A percentile compares a stretch with the other conserved stretches of the same genome.
Evolutionary conservation across 2,797 vertebrate genomes (phyloP).

Genomic region (Molossus molossus): DNA sequence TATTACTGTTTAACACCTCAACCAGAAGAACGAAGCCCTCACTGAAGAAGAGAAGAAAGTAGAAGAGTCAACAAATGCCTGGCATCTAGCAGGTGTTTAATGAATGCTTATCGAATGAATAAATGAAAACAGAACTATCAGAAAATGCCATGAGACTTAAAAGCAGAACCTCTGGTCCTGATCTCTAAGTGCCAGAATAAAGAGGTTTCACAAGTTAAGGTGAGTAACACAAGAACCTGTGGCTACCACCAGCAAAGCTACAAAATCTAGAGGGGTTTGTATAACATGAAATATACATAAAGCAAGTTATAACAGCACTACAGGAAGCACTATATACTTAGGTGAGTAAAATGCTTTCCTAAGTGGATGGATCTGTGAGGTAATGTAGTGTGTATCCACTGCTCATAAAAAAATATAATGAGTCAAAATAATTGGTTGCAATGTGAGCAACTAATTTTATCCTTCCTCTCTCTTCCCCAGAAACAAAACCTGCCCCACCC

Average conservation of each 20-base stretch:
- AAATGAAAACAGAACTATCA: not conserved
- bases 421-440: constrained; percentile 20
- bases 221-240: not conserved
- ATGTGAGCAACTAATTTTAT: constrained; percentile 20
- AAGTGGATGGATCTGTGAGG: not conserved
- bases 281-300: not conserved
- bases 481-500: not conserved
- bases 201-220: not conserved
- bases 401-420: not conserved
- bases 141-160: constrained; percentile 29
- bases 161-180: constrained; percentile 37
- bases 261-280: not conserved
- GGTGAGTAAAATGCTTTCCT: not conserved
- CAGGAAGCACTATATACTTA: not conserved
- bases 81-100: not conserved
- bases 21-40: constrained; percentile 65
- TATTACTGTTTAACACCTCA: constrained; percentile 62
- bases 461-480: not conserved
- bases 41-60: constrained; percentile 22
- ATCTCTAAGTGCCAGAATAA: not conserved
- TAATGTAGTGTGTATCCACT: not conserved
- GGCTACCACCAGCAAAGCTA: not conserved
- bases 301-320: not conserved
- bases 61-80: constrained; percentile 14
- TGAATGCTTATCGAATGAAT: not conserved